These are phyloP conservation scores for Struthidea cinerea DNA, from an alignment of 2,113 vertebrate genomes.

Conservation along the genomic window DNA sequence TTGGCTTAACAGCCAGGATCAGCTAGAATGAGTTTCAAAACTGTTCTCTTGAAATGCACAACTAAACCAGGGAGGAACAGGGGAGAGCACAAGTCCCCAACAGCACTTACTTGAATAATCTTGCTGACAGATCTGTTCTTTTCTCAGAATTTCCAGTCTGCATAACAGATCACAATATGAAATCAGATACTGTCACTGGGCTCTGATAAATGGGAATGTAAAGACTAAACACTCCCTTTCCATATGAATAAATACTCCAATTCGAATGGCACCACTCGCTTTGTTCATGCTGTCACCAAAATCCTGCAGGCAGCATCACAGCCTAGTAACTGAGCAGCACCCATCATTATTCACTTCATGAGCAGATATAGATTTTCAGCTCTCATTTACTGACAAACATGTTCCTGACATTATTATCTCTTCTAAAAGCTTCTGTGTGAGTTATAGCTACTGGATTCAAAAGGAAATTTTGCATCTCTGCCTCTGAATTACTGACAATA, in stretches of 20 bases:
- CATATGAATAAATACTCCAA: neutral
- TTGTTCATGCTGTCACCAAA: slow-evolving; percentile 24
- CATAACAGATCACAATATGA: neutral
- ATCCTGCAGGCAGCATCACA: slow-evolving; percentile 21
- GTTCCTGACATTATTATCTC: neutral
- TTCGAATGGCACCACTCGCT: neutral
- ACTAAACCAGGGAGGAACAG: neutral
- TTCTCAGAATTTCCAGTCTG: slow-evolving; percentile 3
- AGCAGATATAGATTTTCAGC: neutral
- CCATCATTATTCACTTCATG: neutral
- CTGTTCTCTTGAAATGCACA: neutral
- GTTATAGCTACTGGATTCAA: neutral
- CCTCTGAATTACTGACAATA: neutral
- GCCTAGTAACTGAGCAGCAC: neutral
- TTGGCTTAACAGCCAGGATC: neutral
- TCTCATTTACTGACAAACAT: neutral
- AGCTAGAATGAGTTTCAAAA: neutral
- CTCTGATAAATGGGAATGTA: neutral
- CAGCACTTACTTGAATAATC: slow-evolving; percentile 45
- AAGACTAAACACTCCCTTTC: neutral
- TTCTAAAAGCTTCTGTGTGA: neutral
- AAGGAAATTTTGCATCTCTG: neutral
- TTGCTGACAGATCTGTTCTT: slow-evolving; percentile 35
- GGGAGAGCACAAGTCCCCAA: neutral
- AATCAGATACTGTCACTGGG: neutral